Conservation (phyloP, 2,113 vertebrate species). For the Epinephelus fuscoguttatus region DNA sequence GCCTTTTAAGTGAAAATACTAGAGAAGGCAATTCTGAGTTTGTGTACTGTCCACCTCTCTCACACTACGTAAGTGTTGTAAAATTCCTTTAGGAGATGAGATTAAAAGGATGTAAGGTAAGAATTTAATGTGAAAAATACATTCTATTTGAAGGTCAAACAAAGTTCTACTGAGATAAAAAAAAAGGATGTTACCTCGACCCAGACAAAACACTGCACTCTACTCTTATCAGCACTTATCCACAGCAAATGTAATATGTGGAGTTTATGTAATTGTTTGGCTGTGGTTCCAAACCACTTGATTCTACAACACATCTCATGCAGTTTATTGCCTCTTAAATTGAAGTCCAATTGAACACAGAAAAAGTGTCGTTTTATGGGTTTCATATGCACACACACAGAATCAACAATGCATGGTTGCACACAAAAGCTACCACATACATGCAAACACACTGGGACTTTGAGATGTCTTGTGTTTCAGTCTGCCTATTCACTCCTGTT, state of each 20-base stretch:
- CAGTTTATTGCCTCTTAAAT: slow-evolving; percentile 39
- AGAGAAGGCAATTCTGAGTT: background rate
- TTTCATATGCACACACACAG: slow-evolving; percentile 31
- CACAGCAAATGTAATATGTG: slow-evolving; percentile 8
- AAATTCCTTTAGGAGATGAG: slow-evolving; percentile 3
- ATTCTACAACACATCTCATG: slow-evolving; percentile 21
- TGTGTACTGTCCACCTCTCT: background rate
- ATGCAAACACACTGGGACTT: slow-evolving; percentile 3
- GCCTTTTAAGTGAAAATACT: background rate
- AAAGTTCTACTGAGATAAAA: background rate
- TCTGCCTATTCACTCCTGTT: slow-evolving; percentile 40
- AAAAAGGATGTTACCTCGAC: background rate
- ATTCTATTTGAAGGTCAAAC: slow-evolving; percentile 15
- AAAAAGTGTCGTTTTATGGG: slow-evolving; percentile 15
- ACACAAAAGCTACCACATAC: background rate
- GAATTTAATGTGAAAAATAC: slow-evolving; percentile 5
- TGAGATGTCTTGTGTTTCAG: slow-evolving; percentile 5
- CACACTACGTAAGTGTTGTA: no score
- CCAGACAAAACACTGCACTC: background rate
- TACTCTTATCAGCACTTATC: background rate
- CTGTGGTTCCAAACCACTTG: slow-evolving; percentile 26
- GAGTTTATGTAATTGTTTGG: slow-evolving; percentile 24
- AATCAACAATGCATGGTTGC: slow-evolving; percentile 13
- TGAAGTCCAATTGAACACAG: slow-evolving; percentile 29
- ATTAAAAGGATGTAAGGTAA: background rate